These are phyloP conservation scores for Bursaphelenchus mucronatus DNA, from an alignment of 1,140 invertebrate genomes.

Conservation along the genomic window DNA sequence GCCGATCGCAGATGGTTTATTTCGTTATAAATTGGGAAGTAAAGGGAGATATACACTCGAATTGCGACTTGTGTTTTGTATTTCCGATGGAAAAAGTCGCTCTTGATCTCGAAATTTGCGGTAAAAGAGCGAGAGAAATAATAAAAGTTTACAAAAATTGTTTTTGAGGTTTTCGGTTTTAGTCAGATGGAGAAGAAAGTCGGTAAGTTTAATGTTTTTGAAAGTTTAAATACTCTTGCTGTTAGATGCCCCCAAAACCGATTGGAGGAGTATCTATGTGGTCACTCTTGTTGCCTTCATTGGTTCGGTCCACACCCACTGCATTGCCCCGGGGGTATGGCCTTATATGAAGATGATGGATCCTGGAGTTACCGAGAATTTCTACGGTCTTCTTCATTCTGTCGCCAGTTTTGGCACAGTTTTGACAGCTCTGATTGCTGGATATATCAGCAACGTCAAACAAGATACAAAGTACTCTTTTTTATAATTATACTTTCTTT, in stretches of 20 bases:
- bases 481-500: constrained; percentile 19
- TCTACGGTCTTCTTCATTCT: constrained; percentile 46
- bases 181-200: too few species aligned
- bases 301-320: constrained; percentile 33
- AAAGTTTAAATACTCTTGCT: too few species aligned
- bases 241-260: constrained; percentile 21
- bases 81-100: too few species aligned
- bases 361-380: constrained; percentile 41
- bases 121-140: too few species aligned
- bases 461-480: constrained; percentile 39
- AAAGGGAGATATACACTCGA: too few species aligned
- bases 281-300: constrained; percentile 45
- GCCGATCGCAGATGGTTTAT: too few species aligned
- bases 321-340: constrained; percentile 36
- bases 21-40: too few species aligned
- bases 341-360: constrained; percentile 37
- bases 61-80: too few species aligned
- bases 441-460: constrained; percentile 37
- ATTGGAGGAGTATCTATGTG: constrained; percentile 47
- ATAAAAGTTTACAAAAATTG: too few species aligned
- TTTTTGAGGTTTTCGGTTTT: too few species aligned
- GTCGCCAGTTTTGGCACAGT: constrained; percentile 43
- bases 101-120: too few species aligned
- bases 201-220: too few species aligned
- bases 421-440: constrained; percentile 36